These are phyloP conservation scores for Pseudochaenichthys georgianus DNA, from an alignment of 2,797 vertebrate species.

Conservation along the genomic window DNA sequence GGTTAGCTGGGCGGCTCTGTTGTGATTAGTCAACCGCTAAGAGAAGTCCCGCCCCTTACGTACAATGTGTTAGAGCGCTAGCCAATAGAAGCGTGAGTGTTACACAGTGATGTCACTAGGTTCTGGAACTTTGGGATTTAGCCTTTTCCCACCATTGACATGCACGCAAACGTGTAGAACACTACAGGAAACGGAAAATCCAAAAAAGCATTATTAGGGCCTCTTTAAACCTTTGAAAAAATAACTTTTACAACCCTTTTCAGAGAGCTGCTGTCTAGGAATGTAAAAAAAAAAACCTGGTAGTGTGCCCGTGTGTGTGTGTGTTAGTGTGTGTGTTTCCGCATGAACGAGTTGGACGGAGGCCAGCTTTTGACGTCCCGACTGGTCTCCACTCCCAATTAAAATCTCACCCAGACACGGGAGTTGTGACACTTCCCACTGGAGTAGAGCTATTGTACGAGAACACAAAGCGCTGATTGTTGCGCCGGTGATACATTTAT, in stretches of 20 bases:
- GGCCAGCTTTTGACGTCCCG: slow-evolving; percentile 37
- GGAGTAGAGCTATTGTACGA: slow-evolving; percentile 61
- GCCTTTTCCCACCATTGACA: too few species aligned
- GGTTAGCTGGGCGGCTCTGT: too few species aligned
- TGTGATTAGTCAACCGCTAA: too few species aligned
- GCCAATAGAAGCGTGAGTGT: too few species aligned
- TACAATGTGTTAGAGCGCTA: too few species aligned
- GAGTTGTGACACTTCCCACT: slow-evolving; percentile 59
- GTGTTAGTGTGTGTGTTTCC: neutral
- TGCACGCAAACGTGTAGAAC: too few species aligned
- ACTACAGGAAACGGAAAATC: too few species aligned
- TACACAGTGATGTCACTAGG: too few species aligned
- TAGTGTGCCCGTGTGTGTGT: slow-evolving; percentile 1
- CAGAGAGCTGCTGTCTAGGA: slow-evolving; percentile 28
- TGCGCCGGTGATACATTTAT: slow-evolving; percentile 44
- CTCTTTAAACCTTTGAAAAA: too few species aligned
- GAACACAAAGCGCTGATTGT: slow-evolving; percentile 63
- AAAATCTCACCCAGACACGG: slow-evolving; percentile 55
- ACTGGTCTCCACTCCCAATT: slow-evolving; percentile 61
- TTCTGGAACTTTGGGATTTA: too few species aligned
- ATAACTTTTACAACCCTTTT: neutral
- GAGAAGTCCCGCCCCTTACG: too few species aligned
- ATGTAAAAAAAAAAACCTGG: neutral
- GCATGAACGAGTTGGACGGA: slow-evolving; percentile 29
- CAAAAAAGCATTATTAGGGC: too few species aligned